Percentiles rank a stretch among this genome's conserved stretches.
phyloP scores from a whole-genome alignment of 2,888 invertebrate species.

The Tinea pellionella region DNA sequence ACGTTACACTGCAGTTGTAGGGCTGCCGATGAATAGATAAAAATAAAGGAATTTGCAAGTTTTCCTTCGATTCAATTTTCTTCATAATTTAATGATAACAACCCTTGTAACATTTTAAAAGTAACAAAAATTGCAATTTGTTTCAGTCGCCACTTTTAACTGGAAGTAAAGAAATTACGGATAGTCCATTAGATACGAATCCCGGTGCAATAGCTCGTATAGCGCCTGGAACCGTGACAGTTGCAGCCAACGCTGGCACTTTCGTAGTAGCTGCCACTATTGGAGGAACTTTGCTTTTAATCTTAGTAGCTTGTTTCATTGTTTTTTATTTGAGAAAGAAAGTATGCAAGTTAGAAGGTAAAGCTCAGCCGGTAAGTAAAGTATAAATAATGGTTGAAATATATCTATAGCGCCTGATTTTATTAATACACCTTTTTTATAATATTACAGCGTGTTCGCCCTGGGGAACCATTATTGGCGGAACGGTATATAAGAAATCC shows the following conservation, averaged over 20 bases:
- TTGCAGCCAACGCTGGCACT: slow-evolving; percentile 29
- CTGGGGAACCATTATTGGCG: slow-evolving; percentile 74
- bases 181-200: neutral
- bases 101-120: too few species aligned
- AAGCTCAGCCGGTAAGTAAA: slow-evolving; percentile 49
- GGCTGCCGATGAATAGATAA: too few species aligned
- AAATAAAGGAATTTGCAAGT: too few species aligned
- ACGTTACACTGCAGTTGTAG: too few species aligned
- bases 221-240: slow-evolving; percentile 17
- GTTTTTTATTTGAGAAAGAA: slow-evolving; percentile 45
- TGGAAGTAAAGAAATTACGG: neutral
- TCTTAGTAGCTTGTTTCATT: slow-evolving; percentile 30
- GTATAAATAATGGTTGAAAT: neutral
- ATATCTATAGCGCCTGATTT: too few species aligned
- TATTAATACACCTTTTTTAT: neutral
- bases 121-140: too few species aligned
- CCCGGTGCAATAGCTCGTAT: neutral
- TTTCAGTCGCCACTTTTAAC: slow-evolving; percentile 28
- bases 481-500: slow-evolving; percentile 83
- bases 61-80: too few species aligned
- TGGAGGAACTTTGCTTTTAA: slow-evolving; percentile 36
- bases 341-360: slow-evolving; percentile 47
- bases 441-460: slow-evolving; percentile 58
- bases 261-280: slow-evolving; percentile 35
- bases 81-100: too few species aligned